These are phyloP conservation scores for Lycophotia porphyrea DNA, from an alignment of 2,888 invertebrate genomes.

Conservation along the genomic window DNA sequence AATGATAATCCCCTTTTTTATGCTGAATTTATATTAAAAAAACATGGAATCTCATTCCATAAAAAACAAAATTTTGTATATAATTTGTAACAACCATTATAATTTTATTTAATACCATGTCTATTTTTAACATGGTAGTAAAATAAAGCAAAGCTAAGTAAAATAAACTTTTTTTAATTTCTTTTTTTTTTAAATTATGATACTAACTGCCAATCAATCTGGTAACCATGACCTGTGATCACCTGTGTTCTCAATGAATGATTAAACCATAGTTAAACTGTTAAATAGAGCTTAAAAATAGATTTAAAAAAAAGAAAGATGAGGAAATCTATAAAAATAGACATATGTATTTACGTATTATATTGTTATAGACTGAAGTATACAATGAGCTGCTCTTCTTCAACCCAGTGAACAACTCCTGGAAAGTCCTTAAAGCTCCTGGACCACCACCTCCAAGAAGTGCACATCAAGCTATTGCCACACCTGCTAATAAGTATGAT, in stretches of 20 bases:
- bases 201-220: background rate
- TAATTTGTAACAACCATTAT: background rate
- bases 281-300: background rate
- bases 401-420: constrained; percentile 94
- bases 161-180: too few species aligned
- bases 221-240: background rate
- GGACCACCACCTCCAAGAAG: constrained; percentile 97
- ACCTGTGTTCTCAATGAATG: background rate
- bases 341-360: background rate
- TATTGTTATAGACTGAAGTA: constrained; percentile 92
- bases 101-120: background rate
- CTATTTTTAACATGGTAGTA: background rate
- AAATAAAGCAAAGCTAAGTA: background rate
- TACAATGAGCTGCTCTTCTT: constrained; percentile 96
- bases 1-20: background rate
- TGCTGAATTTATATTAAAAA: background rate
- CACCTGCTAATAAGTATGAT: constrained; percentile 93
- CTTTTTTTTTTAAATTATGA: too few species aligned
- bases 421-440: constrained; percentile 95
- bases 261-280: background rate
- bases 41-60: background rate
- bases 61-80: background rate
- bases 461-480: constrained; percentile 95
- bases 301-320: too few species aligned
- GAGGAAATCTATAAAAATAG: background rate